These are phyloP conservation scores for Aleiodes alternator DNA, from an alignment of 2,888 invertebrate species.

Conservation along the genomic window DNA sequence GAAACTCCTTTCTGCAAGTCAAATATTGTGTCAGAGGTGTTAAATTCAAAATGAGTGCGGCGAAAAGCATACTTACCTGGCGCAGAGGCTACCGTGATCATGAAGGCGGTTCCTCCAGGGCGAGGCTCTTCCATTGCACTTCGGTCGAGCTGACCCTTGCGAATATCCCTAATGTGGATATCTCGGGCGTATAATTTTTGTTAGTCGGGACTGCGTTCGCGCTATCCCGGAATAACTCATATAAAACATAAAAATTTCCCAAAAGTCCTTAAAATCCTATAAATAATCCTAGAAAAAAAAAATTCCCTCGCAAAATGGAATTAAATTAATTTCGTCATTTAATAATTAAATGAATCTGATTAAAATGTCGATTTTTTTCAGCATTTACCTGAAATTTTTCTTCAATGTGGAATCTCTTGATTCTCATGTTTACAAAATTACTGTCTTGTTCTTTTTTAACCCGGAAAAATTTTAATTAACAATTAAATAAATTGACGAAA, in stretches of 20 bases:
- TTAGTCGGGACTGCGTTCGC: slow-evolving; percentile 70
- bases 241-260: slow-evolving; percentile 23
- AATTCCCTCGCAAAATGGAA: too few species aligned
- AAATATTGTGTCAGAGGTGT: neutral
- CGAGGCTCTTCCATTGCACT: slow-evolving; percentile 80
- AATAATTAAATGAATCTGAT: too few species aligned
- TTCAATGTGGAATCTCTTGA: too few species aligned
- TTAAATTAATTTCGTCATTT: too few species aligned
- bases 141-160: slow-evolving; percentile 78
- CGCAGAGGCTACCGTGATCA: slow-evolving; percentile 78
- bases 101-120: slow-evolving; percentile 72
- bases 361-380: too few species aligned
- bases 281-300: too few species aligned
- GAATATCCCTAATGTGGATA: slow-evolving; percentile 77
- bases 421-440: too few species aligned
- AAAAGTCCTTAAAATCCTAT: neutral
- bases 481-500: too few species aligned
- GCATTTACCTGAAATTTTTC: too few species aligned
- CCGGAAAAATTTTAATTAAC: too few species aligned
- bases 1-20: slow-evolving; percentile 30
- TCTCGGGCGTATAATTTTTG: slow-evolving; percentile 75
- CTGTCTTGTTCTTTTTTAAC: too few species aligned
- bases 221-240: slow-evolving; percentile 70
- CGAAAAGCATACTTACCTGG: slow-evolving; percentile 73
- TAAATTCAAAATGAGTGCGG: neutral